A percentile compares a stretch with the other conserved stretches of the same genome.
Conservation (phyloP, 1,140 invertebrate genomes). For the Ips typographus region DNA sequence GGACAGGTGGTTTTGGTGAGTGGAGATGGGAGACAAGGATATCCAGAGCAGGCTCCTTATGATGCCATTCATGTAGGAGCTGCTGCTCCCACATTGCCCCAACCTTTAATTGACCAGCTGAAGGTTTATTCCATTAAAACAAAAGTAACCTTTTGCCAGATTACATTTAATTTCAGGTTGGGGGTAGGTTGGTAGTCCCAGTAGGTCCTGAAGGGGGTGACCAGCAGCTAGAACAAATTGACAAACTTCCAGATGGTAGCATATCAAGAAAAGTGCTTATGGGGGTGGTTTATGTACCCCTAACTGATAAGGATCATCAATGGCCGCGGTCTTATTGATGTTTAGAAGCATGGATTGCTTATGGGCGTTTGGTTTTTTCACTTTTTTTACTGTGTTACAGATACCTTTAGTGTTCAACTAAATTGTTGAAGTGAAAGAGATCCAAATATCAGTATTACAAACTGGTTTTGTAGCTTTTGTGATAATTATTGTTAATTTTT, state of each 20-base stretch:
- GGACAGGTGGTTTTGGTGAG: conserved; percentile 71
- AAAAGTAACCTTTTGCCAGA: conserved; percentile 3
- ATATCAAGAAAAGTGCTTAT: conserved; percentile 80
- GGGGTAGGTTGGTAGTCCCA: conserved; percentile 89
- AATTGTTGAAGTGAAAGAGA: too few species aligned
- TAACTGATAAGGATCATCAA: conserved; percentile 85
- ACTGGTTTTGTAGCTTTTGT: background rate
- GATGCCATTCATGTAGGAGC: conserved; percentile 95
- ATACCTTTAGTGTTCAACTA: background rate
- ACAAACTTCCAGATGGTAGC: conserved; percentile 81
- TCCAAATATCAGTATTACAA: too few species aligned
- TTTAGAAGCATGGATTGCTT: background rate
- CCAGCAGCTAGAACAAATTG: conserved; percentile 84
- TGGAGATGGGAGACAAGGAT: conserved; percentile 85
- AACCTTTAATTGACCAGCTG: conserved; percentile 63
- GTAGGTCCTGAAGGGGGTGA: conserved; percentile 81
- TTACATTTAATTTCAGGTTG: conserved; percentile 55
- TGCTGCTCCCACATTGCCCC: conserved; percentile 77
- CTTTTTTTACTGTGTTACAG: background rate
- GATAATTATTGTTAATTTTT: too few species aligned
- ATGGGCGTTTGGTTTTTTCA: background rate
- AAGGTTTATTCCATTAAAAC: conserved; percentile 49
- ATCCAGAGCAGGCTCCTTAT: conserved; percentile 72
- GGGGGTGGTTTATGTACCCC: conserved; percentile 95
- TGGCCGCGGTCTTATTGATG: conserved; percentile 47